Evolutionary conservation across 1,140 invertebrate species (phyloP), one percentile per base, ranked within the genome.

Genomic region (Venturia canescens): DNA sequence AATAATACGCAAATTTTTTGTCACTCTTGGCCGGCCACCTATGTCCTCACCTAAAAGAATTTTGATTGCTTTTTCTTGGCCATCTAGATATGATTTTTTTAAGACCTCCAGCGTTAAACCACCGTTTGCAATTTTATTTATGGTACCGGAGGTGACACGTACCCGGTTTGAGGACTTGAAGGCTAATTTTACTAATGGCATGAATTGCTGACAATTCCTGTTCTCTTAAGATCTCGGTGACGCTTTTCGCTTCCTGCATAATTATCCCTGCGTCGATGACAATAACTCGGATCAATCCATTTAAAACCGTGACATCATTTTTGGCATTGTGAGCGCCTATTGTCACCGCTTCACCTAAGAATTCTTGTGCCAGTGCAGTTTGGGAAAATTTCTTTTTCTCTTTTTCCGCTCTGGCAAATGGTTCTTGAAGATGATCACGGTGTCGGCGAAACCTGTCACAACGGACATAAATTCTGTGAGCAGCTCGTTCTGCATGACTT

Each of bases 371-470:
- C 15, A 84, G 66, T 23, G 1, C 50, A 11, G 15, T 34, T 79
- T 75, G 80, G 18, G 27, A 69, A 79, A 79, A 82, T 57, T 70
- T 60, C 69, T 53, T 15, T 70, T 78, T 80, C 70, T 70, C 26
- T 70, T 81, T 44, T 82, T 70, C 44, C 83, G 44, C 1, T 80
- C 31, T 29, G 57, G 53, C 38, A 82, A 72, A 38, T 53, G 3
- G 16, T 44, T 11, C 60, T 79, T 74, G 66, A 84, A 84, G 23
- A 82, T 1, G 18, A 57, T 53, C 3, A 80, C 15, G 1, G 74
- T 82, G 53, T 84, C 79, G 26, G 21, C 53, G 34, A 84, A 82
- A 27, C 80, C 83, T 53, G 76, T 80, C 0, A 84, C 76, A 9
- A 74, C 53, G 18, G 1, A 4, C 29, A 11, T 50, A 18, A 82